These are phyloP conservation scores for Dendrocincla fuliginosa DNA, from an alignment of 2,797 vertebrate species.

Conservation along the genomic window DNA sequence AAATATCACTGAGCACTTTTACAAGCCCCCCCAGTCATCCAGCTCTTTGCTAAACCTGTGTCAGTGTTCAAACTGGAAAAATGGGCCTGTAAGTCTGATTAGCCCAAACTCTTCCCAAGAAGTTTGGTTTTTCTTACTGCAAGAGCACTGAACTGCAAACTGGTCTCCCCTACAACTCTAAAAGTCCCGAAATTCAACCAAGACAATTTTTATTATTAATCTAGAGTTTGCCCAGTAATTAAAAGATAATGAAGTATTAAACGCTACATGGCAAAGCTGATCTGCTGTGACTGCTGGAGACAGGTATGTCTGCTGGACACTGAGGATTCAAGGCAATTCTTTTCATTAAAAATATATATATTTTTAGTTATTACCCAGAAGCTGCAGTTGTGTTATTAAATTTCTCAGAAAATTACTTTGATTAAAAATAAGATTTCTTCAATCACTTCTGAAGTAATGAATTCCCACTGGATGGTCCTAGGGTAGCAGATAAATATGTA, in stretches of 20 bases:
- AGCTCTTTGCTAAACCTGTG: background rate
- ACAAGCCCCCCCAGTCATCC: rapidly evolving
- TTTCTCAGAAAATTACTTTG: slow-evolving; percentile 7
- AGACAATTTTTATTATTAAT: background rate
- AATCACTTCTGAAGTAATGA: background rate
- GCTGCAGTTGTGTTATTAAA: background rate
- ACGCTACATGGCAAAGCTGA: background rate
- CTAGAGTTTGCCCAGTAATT: background rate
- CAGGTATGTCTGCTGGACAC: background rate
- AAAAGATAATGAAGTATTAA: background rate
- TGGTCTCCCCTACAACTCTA: background rate
- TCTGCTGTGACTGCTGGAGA: background rate
- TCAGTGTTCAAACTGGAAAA: background rate
- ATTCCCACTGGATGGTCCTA: slow-evolving; percentile 3
- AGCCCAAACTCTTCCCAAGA: background rate
- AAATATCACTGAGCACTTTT: background rate
- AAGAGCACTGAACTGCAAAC: background rate
- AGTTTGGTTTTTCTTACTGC: background rate
- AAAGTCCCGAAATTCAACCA: background rate
- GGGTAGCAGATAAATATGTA: background rate
- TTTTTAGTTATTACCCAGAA: background rate
- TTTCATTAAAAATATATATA: background rate
- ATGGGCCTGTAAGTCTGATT: background rate
- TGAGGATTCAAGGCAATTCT: background rate
- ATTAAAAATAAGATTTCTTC: slow-evolving; percentile 15